Evolutionary conservation across 23 tunicate genomes (phyloP).

Genomic region (Styela clava): DNA sequence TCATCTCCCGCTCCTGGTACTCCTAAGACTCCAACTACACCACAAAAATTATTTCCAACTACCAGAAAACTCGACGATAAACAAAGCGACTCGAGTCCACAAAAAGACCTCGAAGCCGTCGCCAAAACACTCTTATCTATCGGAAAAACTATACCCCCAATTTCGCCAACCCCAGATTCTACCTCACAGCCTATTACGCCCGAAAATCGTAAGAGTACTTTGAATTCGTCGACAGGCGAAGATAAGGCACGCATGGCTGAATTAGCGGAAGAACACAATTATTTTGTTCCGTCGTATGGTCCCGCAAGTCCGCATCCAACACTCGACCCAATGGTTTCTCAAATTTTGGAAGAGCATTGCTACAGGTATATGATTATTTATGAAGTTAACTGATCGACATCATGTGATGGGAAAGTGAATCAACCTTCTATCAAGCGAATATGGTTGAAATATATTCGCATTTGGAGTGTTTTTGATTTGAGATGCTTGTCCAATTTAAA

Average conservation of each 20-base stretch:
- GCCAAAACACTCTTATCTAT: conserved; percentile 61
- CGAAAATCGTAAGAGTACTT: neutral
- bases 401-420: too few species aligned
- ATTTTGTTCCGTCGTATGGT: conserved; percentile 49
- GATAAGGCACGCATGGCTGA: conserved; percentile 28
- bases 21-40: neutral
- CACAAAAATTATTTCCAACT: neutral
- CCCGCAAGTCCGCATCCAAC: neutral
- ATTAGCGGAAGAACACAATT: conserved; percentile 82
- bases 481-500: too few species aligned
- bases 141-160: conserved; percentile 46
- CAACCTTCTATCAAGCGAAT: too few species aligned
- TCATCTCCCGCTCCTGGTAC: neutral
- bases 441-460: too few species aligned
- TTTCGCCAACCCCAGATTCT: neutral
- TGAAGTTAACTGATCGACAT: conserved; percentile 5
- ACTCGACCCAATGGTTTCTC: conserved; percentile 34
- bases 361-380: conserved; percentile 34
- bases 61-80: neutral
- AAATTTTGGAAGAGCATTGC: conserved; percentile 44
- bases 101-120: conserved; percentile 75
- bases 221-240: neutral
- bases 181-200: neutral
- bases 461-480: too few species aligned
- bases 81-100: neutral